phyloP scores from a whole-genome alignment of 1,140 invertebrate genomes.

The Drosophila ogumai region DNA sequence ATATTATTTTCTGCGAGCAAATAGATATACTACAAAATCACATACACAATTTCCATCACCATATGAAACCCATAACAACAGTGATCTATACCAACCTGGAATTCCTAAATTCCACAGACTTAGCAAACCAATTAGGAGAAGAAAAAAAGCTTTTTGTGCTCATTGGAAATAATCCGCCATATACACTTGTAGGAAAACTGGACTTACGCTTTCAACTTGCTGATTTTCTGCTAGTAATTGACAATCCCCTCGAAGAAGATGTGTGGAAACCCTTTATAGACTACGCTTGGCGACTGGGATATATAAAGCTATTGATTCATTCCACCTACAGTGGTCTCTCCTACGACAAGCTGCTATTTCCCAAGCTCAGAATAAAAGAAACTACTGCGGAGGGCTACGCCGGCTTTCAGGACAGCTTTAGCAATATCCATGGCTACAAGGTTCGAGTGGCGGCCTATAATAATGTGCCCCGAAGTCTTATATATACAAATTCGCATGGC shows the following conservation, averaged over 20 bases:
- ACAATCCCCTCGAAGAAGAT: neutral
- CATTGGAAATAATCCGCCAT: constrained; percentile 24
- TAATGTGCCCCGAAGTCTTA: constrained; percentile 49
- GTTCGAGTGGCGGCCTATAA: constrained; percentile 55
- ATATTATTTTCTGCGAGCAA: constrained; percentile 30
- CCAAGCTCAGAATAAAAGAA: constrained; percentile 10
- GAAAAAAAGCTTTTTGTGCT: constrained; percentile 36
- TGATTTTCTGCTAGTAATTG: constrained; percentile 48
- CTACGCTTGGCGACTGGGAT: constrained; percentile 40
- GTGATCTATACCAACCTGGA: constrained; percentile 22
- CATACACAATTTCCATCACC: neutral
- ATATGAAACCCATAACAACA: neutral
- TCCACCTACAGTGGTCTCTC: neutral
- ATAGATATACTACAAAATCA: neutral
- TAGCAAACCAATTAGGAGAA: constrained; percentile 6
- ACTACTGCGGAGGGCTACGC: constrained; percentile 28
- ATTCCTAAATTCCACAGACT: constrained; percentile 10
- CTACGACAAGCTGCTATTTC: constrained; percentile 48
- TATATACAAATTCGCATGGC: constrained; percentile 34
- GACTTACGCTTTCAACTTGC: constrained; percentile 31
- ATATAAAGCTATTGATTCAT: constrained; percentile 41
- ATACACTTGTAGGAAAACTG: constrained; percentile 11
- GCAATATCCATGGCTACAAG: constrained; percentile 20
- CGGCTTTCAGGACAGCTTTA: neutral
- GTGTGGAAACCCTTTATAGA: constrained; percentile 39